Percentiles rank a stretch among this genome's conserved stretches.
phyloP scores from a whole-genome alignment of 2,888 invertebrate species.

The Papilio gigon region DNA sequence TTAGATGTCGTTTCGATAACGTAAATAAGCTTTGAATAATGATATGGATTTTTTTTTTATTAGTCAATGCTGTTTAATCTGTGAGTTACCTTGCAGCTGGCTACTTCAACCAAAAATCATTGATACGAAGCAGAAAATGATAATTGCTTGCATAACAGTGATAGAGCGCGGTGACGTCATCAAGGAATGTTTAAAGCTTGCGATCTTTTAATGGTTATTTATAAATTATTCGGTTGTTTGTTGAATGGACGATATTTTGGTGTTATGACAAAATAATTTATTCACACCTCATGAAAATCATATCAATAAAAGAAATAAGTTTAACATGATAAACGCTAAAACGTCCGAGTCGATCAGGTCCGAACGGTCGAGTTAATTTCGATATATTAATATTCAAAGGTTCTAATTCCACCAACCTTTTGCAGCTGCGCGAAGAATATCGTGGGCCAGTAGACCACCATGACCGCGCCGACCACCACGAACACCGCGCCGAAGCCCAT shows the following conservation, averaged over 20 bases:
- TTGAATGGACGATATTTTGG: neutral
- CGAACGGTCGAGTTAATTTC: too few species aligned
- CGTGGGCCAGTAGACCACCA: slow-evolving; percentile 71
- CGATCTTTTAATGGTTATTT: neutral
- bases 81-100: too few species aligned
- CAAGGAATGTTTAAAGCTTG: neutral
- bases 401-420: slow-evolving; percentile 55
- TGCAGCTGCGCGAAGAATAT: slow-evolving; percentile 65
- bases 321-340: too few species aligned
- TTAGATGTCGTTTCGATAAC: too few species aligned
- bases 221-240: neutral
- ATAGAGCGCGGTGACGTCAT: neutral
- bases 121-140: neutral
- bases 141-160: neutral
- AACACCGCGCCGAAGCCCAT: slow-evolving; percentile 69
- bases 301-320: too few species aligned
- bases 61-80: neutral
- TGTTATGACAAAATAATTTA: neutral
- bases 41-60: neutral
- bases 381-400: too few species aligned
- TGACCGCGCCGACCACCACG: slow-evolving; percentile 68
- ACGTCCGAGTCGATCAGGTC: too few species aligned
- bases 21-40: neutral
- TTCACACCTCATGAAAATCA: too few species aligned
- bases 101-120: neutral